phyloP scores from a whole-genome alignment of 2,113 vertebrate species.

The Elaphurus davidianus region DNA sequence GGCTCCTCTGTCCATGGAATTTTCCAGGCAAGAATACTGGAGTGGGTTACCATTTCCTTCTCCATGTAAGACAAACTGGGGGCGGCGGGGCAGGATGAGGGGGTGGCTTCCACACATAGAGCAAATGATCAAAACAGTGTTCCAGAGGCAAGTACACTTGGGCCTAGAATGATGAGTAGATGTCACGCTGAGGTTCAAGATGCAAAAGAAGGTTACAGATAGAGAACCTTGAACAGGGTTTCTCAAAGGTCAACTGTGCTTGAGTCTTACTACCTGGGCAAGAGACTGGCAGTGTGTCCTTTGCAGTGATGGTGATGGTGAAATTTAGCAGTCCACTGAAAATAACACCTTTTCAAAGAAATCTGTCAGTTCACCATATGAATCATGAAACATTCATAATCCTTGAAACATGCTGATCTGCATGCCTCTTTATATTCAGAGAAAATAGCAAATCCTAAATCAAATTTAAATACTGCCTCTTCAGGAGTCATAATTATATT shows the following conservation, averaged over 20 bases:
- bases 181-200: neutral
- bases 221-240: neutral
- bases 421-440: neutral
- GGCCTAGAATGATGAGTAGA: neutral
- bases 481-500: neutral
- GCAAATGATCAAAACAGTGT: neutral
- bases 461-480: slow-evolving; percentile 3
- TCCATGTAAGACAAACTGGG: neutral
- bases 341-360: neutral
- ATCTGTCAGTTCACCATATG: neutral
- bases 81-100: neutral
- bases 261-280: neutral
- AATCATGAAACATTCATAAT: neutral
- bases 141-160: neutral
- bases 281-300: neutral
- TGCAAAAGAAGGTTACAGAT: neutral
- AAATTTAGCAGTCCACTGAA: neutral
- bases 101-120: neutral
- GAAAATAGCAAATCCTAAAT: neutral
- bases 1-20: neutral
- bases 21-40: neutral
- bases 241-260: neutral
- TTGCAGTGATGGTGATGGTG: neutral
- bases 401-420: neutral
- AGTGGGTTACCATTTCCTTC: neutral